These are phyloP conservation scores for Pentalonia nigronervosa DNA, from an alignment of 1,140 invertebrate genomes.

Conservation along the genomic window DNA sequence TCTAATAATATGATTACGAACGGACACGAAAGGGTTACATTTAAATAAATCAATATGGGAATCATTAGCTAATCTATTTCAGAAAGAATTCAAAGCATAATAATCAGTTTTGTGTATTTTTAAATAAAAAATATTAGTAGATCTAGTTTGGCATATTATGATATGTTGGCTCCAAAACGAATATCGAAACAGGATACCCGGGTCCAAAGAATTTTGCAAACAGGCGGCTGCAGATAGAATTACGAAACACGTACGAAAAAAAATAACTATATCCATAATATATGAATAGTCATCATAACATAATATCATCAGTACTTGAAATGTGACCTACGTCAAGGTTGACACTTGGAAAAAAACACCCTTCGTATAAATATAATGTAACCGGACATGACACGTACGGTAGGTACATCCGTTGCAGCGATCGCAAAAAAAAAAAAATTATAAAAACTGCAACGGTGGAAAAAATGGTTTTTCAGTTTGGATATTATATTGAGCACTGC, in stretches of 20 bases:
- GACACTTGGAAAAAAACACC: neutral
- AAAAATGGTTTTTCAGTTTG: neutral
- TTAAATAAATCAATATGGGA: no score
- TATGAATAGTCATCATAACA: neutral
- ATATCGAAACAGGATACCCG: neutral
- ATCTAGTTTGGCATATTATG: no score
- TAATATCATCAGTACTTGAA: neutral
- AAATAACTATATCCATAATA: neutral
- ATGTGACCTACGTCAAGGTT: neutral
- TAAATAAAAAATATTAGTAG: no score
- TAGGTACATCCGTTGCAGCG: neutral
- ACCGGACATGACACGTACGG: neutral
- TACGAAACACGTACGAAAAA: neutral
- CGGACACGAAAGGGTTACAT: no score
- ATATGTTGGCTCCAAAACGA: neutral
- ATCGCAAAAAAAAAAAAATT: neutral
- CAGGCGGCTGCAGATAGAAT: neutral
- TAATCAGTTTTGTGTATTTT: no score
- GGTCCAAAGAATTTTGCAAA: no score
- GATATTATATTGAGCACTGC: neutral
- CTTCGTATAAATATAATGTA: neutral
- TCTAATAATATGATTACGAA: no score
- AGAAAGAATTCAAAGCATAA: no score
- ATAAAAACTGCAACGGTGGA: neutral
- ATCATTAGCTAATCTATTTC: no score